Percentiles rank a stretch among this genome's conserved stretches.
Conservation (phyloP, 1,140 invertebrate genomes). For the Mya arenaria region DNA sequence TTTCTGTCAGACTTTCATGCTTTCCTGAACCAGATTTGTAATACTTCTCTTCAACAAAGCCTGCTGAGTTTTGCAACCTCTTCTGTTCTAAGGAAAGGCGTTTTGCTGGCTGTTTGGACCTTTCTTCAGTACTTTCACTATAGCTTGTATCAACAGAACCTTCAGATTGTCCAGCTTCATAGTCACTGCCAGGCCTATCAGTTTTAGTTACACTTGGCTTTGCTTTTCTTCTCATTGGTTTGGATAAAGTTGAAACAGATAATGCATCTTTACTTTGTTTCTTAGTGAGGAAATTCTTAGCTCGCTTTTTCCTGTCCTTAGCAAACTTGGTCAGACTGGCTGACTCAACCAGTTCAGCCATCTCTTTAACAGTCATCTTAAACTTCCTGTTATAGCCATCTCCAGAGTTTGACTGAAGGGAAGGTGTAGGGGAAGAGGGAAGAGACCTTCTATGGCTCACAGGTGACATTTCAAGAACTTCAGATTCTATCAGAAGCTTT, state of each 20-base stretch:
- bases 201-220: not conserved
- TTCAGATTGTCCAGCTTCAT: not conserved
- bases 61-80: slow-evolving; percentile 21
- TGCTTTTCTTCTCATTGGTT: slow-evolving; percentile 12
- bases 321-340: slow-evolving; percentile 47
- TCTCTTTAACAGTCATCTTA: slow-evolving; percentile 52
- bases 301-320: slow-evolving; percentile 42
- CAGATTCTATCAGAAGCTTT: not conserved
- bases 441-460: not conserved
- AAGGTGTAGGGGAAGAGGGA: slow-evolving; percentile 23
- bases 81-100: slow-evolving; percentile 12
- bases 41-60: slow-evolving; percentile 5
- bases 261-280: slow-evolving; percentile 26
- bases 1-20: not conserved
- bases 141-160: not conserved
- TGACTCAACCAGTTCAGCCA: slow-evolving; percentile 42
- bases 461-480: not conserved
- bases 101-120: not conserved
- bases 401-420: not conserved
- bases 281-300: slow-evolving; percentile 3
- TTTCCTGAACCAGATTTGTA: not conserved
- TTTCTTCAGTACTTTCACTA: not conserved
- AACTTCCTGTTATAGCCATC: slow-evolving; percentile 40
- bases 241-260: not conserved
- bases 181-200: slow-evolving; percentile 6